phyloP scores from a whole-genome alignment of 2,113 vertebrate genomes.

The Eonycteris spelaea region DNA sequence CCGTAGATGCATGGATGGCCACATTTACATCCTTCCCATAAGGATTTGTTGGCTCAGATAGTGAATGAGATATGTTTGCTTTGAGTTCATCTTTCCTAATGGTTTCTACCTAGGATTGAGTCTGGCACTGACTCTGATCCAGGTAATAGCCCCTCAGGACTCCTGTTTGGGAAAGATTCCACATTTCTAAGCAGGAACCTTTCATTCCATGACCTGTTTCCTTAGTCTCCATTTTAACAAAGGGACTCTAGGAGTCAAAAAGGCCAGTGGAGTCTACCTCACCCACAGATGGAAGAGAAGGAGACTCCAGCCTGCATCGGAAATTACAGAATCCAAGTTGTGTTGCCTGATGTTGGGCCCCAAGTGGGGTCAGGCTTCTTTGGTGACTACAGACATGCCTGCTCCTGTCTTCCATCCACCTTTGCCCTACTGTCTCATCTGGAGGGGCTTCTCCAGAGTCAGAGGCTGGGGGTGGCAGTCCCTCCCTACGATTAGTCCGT shows the following conservation, averaged over 20 bases:
- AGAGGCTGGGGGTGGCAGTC: constrained; percentile 71
- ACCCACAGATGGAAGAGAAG: neutral
- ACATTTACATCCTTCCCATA: neutral
- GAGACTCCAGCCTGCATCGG: neutral
- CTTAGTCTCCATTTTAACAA: neutral
- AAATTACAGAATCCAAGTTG: neutral
- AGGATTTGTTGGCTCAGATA: neutral
- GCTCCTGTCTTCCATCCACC: too few relatives aligned
- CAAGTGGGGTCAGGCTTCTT: neutral
- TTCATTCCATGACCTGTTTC: neutral
- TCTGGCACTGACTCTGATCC: neutral
- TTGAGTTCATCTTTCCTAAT: neutral
- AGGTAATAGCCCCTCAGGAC: neutral
- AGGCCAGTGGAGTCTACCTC: neutral
- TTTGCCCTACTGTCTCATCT: neutral
- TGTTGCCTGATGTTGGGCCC: neutral
- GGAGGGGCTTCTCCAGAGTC: constrained; percentile 52
- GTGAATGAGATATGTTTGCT: neutral
- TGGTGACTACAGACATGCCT: neutral
- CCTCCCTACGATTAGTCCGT: constrained; percentile 78
- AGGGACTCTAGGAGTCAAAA: neutral
- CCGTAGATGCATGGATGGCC: neutral
- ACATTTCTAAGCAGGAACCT: neutral
- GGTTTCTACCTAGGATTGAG: neutral
- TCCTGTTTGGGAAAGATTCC: neutral